Conservation (phyloP, 2,888 invertebrate species). For the Agriopis aurantiaria region DNA sequence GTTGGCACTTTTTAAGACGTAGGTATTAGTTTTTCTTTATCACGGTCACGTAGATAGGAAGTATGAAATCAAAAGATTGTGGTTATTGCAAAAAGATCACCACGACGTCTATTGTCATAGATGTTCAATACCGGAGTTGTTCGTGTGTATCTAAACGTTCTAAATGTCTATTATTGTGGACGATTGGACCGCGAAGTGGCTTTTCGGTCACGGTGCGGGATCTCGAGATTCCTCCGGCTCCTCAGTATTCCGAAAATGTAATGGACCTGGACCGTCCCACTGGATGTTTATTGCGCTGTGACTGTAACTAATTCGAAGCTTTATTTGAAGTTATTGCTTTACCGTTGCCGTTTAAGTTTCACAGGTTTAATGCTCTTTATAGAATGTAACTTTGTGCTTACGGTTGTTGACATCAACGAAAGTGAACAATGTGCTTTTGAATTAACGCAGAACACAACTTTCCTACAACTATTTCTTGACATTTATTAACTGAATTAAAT, state of each 20-base stretch:
- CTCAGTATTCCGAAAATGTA: constrained; percentile 42
- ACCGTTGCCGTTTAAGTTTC: constrained; percentile 25
- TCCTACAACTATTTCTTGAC: too few relatives aligned
- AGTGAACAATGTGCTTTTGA: neutral
- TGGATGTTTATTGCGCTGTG: constrained; percentile 32
- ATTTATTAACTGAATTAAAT: too few relatives aligned
- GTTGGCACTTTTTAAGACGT: constrained; percentile 37
- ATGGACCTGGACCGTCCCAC: constrained; percentile 22
- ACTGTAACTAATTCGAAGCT: constrained; percentile 36
- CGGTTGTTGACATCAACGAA: neutral
- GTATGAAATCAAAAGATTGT: constrained; percentile 46
- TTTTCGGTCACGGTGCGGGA: constrained; percentile 60
- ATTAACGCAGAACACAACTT: too few relatives aligned
- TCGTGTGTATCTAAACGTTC: constrained; percentile 69
- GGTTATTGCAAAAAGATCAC: constrained; percentile 45
- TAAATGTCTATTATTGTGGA: constrained; percentile 59
- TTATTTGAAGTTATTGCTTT: constrained; percentile 31
- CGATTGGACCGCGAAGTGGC: constrained; percentile 66
- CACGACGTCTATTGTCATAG: constrained; percentile 58
- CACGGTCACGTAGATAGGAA: constrained; percentile 44
- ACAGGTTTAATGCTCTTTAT: constrained; percentile 10
- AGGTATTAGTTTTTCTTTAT: constrained; percentile 43
- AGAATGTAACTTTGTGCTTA: neutral
- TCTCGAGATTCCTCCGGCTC: constrained; percentile 49
- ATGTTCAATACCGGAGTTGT: constrained; percentile 55